Conservation (phyloP, 1,140 invertebrate species). For the Caenorhabditis briggsae region DNA sequence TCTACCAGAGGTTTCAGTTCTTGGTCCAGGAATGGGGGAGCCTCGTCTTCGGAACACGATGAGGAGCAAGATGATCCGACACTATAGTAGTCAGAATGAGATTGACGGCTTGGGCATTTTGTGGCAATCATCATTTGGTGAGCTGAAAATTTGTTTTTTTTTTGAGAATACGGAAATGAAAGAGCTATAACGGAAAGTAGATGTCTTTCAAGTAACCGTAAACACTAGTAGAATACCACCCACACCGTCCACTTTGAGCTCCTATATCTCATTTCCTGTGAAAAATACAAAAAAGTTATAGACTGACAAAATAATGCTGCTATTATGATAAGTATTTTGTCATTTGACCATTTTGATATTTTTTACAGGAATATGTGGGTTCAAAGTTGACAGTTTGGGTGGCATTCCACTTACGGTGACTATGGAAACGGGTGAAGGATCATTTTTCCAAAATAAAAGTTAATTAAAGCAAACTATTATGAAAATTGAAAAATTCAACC, state of each 20-base stretch:
- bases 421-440: too few relatives aligned
- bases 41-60: constrained; percentile 17
- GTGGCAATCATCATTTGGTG: background rate
- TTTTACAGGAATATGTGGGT: too few relatives aligned
- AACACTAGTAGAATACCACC: too few relatives aligned
- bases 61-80: background rate
- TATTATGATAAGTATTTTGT: too few relatives aligned
- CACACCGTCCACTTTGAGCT: too few relatives aligned
- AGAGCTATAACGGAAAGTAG: background rate
- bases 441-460: background rate
- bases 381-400: too few relatives aligned
- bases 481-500: background rate
- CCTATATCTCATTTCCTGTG: too few relatives aligned
- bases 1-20: background rate
- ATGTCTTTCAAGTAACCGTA: too few relatives aligned
- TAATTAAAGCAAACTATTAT: background rate
- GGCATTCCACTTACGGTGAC: too few relatives aligned
- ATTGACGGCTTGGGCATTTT: constrained; percentile 27
- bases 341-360: too few relatives aligned
- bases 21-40: constrained; percentile 1
- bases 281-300: too few relatives aligned
- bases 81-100: constrained; percentile 45
- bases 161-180: background rate
- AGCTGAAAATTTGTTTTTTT: background rate
- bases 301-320: too few relatives aligned